These are phyloP conservation scores for Tangara arthus DNA, from an alignment of 2,797 vertebrate species.

Conservation along the genomic window DNA sequence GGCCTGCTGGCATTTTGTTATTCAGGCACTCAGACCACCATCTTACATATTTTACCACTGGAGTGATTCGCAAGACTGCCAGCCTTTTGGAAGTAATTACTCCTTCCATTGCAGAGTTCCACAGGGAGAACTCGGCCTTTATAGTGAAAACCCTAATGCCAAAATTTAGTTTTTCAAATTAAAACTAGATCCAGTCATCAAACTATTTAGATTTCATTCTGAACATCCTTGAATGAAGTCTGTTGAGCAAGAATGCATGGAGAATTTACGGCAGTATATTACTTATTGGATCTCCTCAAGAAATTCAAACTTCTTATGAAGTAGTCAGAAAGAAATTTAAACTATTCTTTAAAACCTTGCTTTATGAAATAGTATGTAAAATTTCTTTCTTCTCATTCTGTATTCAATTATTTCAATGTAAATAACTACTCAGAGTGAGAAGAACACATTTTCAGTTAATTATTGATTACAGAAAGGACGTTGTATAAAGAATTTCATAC, in stretches of 20 bases:
- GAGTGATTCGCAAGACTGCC: background rate
- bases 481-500: background rate
- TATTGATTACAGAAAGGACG: background rate
- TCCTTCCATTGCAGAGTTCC: background rate
- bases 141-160: background rate
- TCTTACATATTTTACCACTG: constrained; percentile 2
- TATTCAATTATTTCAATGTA: background rate
- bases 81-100: constrained; percentile 21
- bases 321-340: background rate
- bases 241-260: background rate
- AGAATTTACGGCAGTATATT: background rate
- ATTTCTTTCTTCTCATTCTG: background rate
- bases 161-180: constrained; percentile 39
- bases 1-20: background rate
- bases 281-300: background rate
- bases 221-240: background rate
- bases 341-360: background rate
- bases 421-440: background rate
- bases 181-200: constrained; percentile 1
- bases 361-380: background rate
- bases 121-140: constrained; percentile 3
- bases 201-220: background rate
- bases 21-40: background rate
- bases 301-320: background rate
- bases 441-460: background rate